phyloP scores from a whole-genome alignment of 2,888 invertebrate genomes.

The Brachycybe producta region DNA sequence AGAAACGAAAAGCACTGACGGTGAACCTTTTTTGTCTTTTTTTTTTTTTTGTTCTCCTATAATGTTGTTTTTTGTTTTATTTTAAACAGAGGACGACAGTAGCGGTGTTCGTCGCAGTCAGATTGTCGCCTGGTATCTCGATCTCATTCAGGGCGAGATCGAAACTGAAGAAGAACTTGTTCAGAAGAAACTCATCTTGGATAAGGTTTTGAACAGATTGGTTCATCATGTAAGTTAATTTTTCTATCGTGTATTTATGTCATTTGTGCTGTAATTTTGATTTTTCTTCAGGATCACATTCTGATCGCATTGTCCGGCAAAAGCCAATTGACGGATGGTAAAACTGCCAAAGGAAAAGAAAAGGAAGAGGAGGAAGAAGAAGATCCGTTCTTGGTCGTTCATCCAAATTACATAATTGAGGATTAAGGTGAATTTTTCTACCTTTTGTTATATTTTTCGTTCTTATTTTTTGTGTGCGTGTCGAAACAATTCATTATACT shows the following conservation, averaged over 20 bases:
- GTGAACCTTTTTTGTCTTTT: conserved; percentile 20
- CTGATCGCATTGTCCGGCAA: conserved; percentile 59
- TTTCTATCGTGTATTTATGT: conserved; percentile 13
- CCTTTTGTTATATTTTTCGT: background rate
- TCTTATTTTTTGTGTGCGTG: too few relatives aligned
- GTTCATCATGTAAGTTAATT: conserved; percentile 57
- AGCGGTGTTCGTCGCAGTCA: conserved; percentile 51
- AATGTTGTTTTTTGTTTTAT: conserved; percentile 1
- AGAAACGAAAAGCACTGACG: conserved; percentile 43
- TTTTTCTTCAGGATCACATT: conserved; percentile 57
- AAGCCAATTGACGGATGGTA: too few relatives aligned
- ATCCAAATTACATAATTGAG: conserved; percentile 88
- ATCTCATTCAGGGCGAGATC: conserved; percentile 70
- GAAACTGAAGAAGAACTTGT: conserved; percentile 82
- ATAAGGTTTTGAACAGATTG: conserved; percentile 85
- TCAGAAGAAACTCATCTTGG: conserved; percentile 73
- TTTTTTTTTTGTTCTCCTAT: background rate
- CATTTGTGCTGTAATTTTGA: conserved; percentile 19
- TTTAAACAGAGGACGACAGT: conserved; percentile 22
- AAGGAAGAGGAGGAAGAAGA: conserved; percentile 56
- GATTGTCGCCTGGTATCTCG: conserved; percentile 85
- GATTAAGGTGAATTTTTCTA: conserved; percentile 31
- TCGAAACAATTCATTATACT: too few relatives aligned
- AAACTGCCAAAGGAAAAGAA: conserved; percentile 45
- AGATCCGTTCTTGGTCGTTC: conserved; percentile 80